phyloP scores from a whole-genome alignment of 2,113 vertebrate species.

The Elephantulus edwardii region DNA sequence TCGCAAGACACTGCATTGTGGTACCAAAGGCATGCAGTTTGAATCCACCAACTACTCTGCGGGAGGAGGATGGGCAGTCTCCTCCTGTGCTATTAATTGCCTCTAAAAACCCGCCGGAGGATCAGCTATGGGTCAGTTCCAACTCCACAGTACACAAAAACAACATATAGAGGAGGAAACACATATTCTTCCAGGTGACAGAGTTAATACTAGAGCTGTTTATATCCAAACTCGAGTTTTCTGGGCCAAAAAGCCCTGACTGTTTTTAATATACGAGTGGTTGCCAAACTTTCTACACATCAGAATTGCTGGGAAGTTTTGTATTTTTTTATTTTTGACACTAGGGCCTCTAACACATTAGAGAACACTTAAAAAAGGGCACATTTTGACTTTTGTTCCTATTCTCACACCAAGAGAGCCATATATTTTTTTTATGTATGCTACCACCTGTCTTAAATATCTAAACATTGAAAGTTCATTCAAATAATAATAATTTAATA shows the following conservation, averaged over 20 bases:
- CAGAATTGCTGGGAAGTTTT: not conserved
- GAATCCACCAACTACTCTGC: no score
- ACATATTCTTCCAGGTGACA: not conserved
- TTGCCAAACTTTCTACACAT: not conserved
- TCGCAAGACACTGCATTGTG: no score
- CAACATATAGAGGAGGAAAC: not conserved
- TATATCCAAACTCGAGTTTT: not conserved
- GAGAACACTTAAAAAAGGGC: not conserved
- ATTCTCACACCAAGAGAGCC: not conserved
- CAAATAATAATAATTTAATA: not conserved
- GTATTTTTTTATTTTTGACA: not conserved
- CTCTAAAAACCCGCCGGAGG: no score
- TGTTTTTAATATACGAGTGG: not conserved
- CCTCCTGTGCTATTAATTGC: no score
- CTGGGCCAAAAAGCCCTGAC: not conserved
- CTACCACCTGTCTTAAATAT: slow-evolving; percentile 9
- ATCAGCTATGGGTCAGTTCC: no score
- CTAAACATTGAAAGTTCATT: slow-evolving; percentile 23
- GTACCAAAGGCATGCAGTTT: no score
- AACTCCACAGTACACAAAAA: no score
- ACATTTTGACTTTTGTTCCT: not conserved
- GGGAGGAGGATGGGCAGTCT: no score
- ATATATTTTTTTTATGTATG: not conserved
- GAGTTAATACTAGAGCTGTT: not conserved
- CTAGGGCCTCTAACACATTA: not conserved